These are phyloP conservation scores for Galleria mellonella DNA, from an alignment of 1,140 invertebrate genomes.

Conservation along the genomic window DNA sequence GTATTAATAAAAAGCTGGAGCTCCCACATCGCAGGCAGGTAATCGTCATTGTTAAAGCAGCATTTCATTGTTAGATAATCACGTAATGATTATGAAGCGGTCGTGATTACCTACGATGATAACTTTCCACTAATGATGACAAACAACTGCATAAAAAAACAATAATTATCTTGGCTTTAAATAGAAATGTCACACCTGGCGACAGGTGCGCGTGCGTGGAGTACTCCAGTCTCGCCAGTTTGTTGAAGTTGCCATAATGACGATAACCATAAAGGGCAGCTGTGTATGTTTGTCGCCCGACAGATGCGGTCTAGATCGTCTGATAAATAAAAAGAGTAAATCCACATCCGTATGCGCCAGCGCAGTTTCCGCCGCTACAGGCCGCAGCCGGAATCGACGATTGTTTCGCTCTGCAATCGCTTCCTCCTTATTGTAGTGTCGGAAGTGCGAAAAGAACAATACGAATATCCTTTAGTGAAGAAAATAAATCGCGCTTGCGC, in stretches of 20 bases:
- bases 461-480: conserved; percentile 19
- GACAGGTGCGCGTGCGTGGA: conserved; percentile 49
- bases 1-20: conserved; percentile 46
- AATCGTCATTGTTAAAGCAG: conserved; percentile 44
- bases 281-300: conserved; percentile 50
- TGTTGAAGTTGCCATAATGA: conserved; percentile 35
- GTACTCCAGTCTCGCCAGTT: conserved; percentile 24
- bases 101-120: conserved; percentile 32
- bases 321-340: conserved; percentile 62
- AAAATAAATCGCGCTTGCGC: background rate
- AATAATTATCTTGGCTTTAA: conserved; percentile 3
- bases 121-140: conserved; percentile 38
- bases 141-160: conserved; percentile 23
- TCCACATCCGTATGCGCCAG: conserved; percentile 54
- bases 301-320: conserved; percentile 65
- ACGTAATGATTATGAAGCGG: conserved; percentile 33
- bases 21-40: conserved; percentile 54
- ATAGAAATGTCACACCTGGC: conserved; percentile 33
- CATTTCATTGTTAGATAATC: conserved; percentile 31
- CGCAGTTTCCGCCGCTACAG: conserved; percentile 53
- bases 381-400: conserved; percentile 56
- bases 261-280: conserved; percentile 58
- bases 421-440: conserved; percentile 59
- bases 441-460: conserved; percentile 51
- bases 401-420: conserved; percentile 59